Percentiles rank a stretch among this genome's conserved stretches.
Conservation (phyloP, 2,888 invertebrate genomes). For the Temnothorax rugatulus region DNA sequence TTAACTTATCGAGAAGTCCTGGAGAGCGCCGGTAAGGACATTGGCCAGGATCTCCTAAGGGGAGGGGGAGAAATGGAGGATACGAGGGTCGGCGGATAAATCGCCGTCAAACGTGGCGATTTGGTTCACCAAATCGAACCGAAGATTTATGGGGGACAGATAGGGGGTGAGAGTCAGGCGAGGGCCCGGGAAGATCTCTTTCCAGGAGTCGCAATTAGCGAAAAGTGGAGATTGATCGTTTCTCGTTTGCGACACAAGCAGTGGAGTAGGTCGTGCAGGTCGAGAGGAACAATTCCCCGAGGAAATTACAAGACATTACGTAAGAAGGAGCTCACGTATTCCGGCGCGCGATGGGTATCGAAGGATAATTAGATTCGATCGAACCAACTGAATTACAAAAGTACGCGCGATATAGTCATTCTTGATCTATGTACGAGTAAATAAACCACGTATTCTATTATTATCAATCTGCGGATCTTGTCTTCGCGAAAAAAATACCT, state of each 20-base stretch:
- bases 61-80: neutral
- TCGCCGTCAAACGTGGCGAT: neutral
- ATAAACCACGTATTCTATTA: neutral
- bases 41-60: neutral
- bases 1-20: conserved; percentile 47
- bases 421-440: neutral
- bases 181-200: neutral
- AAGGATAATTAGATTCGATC: conserved; percentile 7
- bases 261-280: neutral
- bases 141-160: neutral
- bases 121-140: neutral
- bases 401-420: neutral
- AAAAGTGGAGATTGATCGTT: conserved; percentile 11
- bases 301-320: conserved; percentile 30
- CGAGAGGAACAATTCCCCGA: neutral
- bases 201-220: neutral
- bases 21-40: conserved; percentile 7
- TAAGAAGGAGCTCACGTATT: neutral
- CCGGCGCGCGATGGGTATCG: neutral
- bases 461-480: neutral
- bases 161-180: neutral
- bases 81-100: neutral
- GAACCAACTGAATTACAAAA: neutral
- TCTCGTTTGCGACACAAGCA: neutral
- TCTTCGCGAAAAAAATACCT: neutral